A percentile compares a stretch with the other conserved stretches of the same genome.
phyloP scores from a whole-genome alignment of 2,113 vertebrate genomes.

The Strix aluco region DNA sequence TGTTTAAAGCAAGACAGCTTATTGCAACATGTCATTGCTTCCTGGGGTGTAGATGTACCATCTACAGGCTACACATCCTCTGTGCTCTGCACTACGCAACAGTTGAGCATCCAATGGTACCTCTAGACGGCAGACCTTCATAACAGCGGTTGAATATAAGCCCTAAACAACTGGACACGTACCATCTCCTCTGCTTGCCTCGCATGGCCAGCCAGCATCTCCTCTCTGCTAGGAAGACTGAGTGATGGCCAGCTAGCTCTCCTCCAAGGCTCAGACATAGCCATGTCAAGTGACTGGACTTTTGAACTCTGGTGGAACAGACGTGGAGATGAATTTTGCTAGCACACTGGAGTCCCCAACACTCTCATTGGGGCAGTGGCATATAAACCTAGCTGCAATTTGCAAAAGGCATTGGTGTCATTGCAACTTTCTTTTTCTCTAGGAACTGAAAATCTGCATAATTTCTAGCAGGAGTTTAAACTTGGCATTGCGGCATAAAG shows the following conservation, averaged over 20 bases:
- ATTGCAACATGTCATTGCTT: background rate
- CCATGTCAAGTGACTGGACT: accelerated
- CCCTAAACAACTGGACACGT: background rate
- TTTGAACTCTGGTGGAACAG: background rate
- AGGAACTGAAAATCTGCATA: background rate
- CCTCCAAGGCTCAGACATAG: background rate
- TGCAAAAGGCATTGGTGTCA: background rate
- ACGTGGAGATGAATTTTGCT: background rate
- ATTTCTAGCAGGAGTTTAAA: background rate
- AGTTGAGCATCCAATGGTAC: background rate
- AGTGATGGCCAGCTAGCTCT: background rate
- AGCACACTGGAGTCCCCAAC: background rate
- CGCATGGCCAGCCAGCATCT: background rate
- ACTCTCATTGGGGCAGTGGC: background rate
- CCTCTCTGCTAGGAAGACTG: background rate
- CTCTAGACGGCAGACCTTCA: accelerated
- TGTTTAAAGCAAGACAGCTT: background rate
- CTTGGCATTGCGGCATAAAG: background rate
- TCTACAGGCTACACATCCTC: too few species aligned
- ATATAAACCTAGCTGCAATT: background rate
- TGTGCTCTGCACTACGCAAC: background rate
- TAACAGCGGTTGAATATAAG: background rate
- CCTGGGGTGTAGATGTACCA: background rate
- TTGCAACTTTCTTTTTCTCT: background rate
- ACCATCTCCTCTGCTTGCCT: background rate